Evolutionary conservation across 1,140 invertebrate genomes (phyloP).

Genomic region (Zaprionus ghesquierei): DNA sequence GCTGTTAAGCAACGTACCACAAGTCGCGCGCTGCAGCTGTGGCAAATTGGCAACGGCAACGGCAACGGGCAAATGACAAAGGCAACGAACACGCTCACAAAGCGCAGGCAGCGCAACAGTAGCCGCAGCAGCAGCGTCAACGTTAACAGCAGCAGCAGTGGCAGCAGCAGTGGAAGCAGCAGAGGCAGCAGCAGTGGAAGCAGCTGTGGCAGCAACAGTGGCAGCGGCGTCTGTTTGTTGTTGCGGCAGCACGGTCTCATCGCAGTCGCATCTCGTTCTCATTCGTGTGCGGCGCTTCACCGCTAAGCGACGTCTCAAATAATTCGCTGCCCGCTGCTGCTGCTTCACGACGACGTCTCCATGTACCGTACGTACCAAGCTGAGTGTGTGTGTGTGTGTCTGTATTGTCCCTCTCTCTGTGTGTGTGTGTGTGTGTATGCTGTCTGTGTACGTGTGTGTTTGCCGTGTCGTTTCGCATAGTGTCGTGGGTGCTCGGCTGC

Average conservation of each 20-base stretch:
- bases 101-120: conserved; percentile 28
- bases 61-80: conserved; percentile 27
- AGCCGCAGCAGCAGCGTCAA: not conserved
- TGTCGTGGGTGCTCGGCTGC: conserved; percentile 8
- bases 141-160: conserved; percentile 10
- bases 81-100: conserved; percentile 22
- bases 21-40: conserved; percentile 4
- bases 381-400: not conserved
- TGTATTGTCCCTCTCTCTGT: conserved; percentile 12
- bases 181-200: conserved; percentile 9
- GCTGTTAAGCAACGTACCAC: conserved; percentile 32
- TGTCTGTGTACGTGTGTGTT: conserved; percentile 11
- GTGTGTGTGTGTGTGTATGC: not conserved
- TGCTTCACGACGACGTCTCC: conserved; percentile 31
- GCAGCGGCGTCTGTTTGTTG: conserved; percentile 22
- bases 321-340: conserved; percentile 36
- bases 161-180: conserved; percentile 25
- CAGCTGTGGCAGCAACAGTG: conserved; percentile 22
- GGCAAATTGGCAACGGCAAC: conserved; percentile 40
- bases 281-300: conserved; percentile 71
- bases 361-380: conserved; percentile 10
- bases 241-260: conserved; percentile 37
- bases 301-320: conserved; percentile 55
- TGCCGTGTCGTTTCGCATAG: not conserved
- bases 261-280: conserved; percentile 53